Evolutionary conservation across 2,113 vertebrate species (phyloP).

Genomic region (Pituophis catenifer): DNA sequence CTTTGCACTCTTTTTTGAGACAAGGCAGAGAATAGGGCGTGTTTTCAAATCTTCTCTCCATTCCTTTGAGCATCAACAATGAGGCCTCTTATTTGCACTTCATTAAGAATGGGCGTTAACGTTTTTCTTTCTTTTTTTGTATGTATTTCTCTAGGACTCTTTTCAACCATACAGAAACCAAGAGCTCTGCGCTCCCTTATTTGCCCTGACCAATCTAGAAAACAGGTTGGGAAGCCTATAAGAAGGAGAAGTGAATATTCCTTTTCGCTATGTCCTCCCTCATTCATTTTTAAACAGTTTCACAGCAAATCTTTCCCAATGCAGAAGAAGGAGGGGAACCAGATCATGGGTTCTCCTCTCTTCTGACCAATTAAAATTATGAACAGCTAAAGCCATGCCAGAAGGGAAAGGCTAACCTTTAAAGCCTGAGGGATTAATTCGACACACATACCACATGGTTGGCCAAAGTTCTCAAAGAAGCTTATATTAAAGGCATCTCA

Average conservation of each 20-base stretch:
- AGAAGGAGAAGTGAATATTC: not conserved
- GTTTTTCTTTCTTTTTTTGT: not conserved
- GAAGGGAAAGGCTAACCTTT: not conserved
- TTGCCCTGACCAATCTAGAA: not conserved
- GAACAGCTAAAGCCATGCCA: not conserved
- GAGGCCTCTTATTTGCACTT: not conserved
- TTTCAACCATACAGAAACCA: not conserved
- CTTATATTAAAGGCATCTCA: not conserved
- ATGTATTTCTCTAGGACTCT: not conserved
- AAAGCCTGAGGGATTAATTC: not conserved
- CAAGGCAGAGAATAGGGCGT: not conserved
- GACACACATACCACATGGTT: not conserved
- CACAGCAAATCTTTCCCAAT: not conserved
- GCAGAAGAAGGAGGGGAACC: not conserved
- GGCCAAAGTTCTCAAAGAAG: not conserved
- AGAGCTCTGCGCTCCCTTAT: not conserved
- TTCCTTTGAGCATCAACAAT: not conserved
- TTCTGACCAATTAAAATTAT: not conserved
- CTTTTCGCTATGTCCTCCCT: not conserved
- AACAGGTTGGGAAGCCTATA: not conserved
- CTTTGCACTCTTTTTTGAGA: not conserved
- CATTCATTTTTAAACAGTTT: not conserved
- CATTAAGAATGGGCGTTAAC: not conserved
- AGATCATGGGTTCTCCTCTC: not conserved
- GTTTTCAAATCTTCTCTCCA: not conserved